Evolutionary conservation across 1,140 invertebrate species (phyloP), one percentile per base, ranked within the genome.

Genomic region (Marisa cornuarietis): DNA sequence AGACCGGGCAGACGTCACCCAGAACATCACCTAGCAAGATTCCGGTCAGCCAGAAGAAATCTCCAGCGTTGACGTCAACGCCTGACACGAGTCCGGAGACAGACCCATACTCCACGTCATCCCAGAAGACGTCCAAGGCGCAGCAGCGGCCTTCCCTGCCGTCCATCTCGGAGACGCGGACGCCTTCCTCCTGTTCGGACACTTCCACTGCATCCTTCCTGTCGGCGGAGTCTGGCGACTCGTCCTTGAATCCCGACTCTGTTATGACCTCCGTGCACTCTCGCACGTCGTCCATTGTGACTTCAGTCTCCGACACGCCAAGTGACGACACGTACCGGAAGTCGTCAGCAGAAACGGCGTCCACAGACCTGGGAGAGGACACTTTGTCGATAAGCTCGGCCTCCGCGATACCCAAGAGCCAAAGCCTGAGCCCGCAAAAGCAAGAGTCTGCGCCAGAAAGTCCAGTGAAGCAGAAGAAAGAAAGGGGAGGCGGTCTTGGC

Each of bases 181-280:
- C 85, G n/a, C 84, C 85, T 0, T 84, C 86, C 11, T 83, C 84
- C 0, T 86, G 86, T 65, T 86, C 86, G 1, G 85, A 85, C 42
- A 74, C 83, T 20, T 84, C 85, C 16, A 81, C 76, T 1, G 78
- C 81, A 24, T 86, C 85, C 0, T 81, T 78, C 66, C 61, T 82
- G 16, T 87, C 85, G 8, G 77, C 80, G 52, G 71, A 52, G 8
- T 85, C 85, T 16, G 79, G 26, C 10, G 66, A 54, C 22, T 58
- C 76, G 42, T 42, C 52, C 26, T 24, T 58, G 18, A 65, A 62
- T 62, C 69, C 69, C 61, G 26, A 63, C 76, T 49, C 69, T 13
- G 52, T 61, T 14, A 22, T 81, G 69, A 74, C 62, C 20, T 52
- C 71, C 24, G n/a, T 65, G 3, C 63, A 69, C 63, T 77, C 76